phyloP scores from a whole-genome alignment of 2,888 invertebrate species.

The Latrodectus hesperus region DNA sequence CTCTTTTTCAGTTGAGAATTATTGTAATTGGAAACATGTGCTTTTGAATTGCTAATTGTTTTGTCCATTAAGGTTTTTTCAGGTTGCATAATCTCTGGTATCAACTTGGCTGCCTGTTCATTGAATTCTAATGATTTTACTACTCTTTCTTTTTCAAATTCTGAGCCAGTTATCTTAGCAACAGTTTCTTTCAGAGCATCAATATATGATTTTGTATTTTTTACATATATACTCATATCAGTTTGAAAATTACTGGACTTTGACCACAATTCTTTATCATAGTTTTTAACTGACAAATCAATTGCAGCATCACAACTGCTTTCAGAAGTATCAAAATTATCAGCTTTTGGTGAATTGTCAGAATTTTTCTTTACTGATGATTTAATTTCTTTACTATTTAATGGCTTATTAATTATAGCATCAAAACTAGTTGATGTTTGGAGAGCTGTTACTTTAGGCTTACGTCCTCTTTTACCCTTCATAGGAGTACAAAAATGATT shows the following conservation, averaged over 20 bases:
- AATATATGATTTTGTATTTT: slow-evolving; percentile 1
- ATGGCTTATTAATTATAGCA: too few relatives aligned
- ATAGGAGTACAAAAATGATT: background rate
- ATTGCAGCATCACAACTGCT: background rate
- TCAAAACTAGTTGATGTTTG: too few relatives aligned
- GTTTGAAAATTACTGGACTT: background rate
- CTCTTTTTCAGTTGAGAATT: background rate
- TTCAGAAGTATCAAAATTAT: too few relatives aligned
- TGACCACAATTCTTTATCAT: background rate
- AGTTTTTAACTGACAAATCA: background rate
- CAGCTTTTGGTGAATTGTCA: too few relatives aligned
- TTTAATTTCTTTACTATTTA: too few relatives aligned
- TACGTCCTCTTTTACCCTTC: background rate
- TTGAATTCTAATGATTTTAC: too few relatives aligned
- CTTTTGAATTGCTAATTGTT: too few relatives aligned
- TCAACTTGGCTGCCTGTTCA: too few relatives aligned
- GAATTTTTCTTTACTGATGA: too few relatives aligned
- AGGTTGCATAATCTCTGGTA: too few relatives aligned
- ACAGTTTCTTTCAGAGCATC: slow-evolving; percentile 28
- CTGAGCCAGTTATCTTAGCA: background rate
- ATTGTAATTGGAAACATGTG: background rate
- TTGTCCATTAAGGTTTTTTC: too few relatives aligned
- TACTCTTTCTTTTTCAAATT: background rate
- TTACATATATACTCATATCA: background rate
- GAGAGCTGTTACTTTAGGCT: background rate